Evolutionary conservation across 2,888 invertebrate species (phyloP).

Genomic region (Falcaria lacertinaria): DNA sequence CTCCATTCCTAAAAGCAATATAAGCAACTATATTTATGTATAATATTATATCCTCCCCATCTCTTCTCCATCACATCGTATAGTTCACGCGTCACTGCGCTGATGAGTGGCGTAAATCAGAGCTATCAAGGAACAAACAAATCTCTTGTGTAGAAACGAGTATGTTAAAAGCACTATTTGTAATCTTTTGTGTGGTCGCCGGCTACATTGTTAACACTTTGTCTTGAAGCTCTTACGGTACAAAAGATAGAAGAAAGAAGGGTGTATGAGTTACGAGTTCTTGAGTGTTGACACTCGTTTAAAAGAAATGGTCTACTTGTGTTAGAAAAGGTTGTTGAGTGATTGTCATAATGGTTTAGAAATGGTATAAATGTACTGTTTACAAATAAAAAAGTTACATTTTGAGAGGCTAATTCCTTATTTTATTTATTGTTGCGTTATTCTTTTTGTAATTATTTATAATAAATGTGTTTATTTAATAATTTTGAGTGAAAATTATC

Average conservation of each 20-base stretch:
- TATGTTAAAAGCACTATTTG: slow-evolving; percentile 31
- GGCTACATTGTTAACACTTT: slow-evolving; percentile 15
- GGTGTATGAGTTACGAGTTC: background rate
- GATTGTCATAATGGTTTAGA: no score
- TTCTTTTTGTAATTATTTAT: no score
- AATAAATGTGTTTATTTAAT: no score
- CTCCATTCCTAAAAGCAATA: no score
- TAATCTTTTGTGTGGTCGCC: slow-evolving; percentile 24
- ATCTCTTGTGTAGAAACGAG: slow-evolving; percentile 16
- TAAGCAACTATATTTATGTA: no score
- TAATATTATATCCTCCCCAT: background rate
- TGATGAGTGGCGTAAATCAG: slow-evolving; percentile 25
- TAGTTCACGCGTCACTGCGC: slow-evolving; percentile 17
- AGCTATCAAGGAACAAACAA: slow-evolving; percentile 5
- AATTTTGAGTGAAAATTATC: no score
- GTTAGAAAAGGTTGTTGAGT: no score
- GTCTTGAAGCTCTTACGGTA: slow-evolving; percentile 4
- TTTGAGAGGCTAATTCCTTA: no score
- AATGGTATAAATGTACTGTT: no score
- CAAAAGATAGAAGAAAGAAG: background rate
- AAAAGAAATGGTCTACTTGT: no score
- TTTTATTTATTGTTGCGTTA: no score
- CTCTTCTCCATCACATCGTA: slow-evolving; percentile 10
- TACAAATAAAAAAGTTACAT: no score
- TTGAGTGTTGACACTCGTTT: background rate